Evolutionary conservation across 2,797 vertebrate genomes (phyloP), one percentile per base, ranked within the genome.

Genomic region (Fratercula arctica): DNA sequence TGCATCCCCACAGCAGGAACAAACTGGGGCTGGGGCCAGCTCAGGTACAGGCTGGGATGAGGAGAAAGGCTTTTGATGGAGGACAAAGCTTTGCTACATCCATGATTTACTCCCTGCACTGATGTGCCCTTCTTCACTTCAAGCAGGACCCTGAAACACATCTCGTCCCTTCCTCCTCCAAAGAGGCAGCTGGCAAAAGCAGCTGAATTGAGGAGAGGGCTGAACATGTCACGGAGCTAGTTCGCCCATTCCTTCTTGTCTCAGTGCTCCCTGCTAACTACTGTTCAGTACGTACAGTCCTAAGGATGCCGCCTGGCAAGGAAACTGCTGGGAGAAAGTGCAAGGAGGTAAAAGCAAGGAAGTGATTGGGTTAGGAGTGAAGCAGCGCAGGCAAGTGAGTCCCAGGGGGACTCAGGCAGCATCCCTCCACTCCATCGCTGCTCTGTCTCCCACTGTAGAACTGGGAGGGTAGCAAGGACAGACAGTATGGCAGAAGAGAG

Each of bases 181-280:
- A 86, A 84, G 37, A 74, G 13, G 64, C 0, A 3, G 37, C 25
- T 45, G 54, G 66, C 28, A 91, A 77, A 85, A 79, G 39, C 20
- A 54, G 56, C 24, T 43, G 33, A 80, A n/a, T 43, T 88, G 39
- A 77, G 76, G 31, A 68, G 17, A 53, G 28, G 4, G 61, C 26
- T 51, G 26, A 60, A 28, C 23, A 72, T 7, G 16, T 50, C 0
- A 0, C 1, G 2, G 21, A 90, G 29, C 26, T 37, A 9, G 41
- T 70, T 50, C 60, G 43, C 54, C 39, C 24, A 11, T 74, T 87
- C 16, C 31, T 81, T 67, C 63, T 82, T 56, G 78, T 68, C 63
- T 61, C 68, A 50, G 31, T 67, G 51, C 29, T 79, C 59, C 41
- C 37, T 85, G 26, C 21, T 82, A 70, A 70, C 35, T 46, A 7